These are phyloP conservation scores for Hemithea aestivaria DNA, from an alignment of 2,888 invertebrate genomes.

Conservation along the genomic window DNA sequence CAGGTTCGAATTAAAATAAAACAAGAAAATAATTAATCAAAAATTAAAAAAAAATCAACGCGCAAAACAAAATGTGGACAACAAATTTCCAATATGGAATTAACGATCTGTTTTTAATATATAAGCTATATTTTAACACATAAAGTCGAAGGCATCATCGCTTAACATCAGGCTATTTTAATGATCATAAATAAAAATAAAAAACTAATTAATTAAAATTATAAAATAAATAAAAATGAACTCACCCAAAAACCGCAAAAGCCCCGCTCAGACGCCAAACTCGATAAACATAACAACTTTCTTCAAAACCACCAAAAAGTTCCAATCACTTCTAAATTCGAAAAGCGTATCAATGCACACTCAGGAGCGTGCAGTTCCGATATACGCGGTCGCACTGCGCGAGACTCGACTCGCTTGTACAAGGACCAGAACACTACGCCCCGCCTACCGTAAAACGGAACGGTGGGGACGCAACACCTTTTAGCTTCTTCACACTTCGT, in stretches of 20 bases:
- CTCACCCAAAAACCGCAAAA: constrained; percentile 16
- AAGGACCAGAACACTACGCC: constrained; percentile 48
- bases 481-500: constrained; percentile 75
- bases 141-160: too few relatives aligned
- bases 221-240: constrained; percentile 2
- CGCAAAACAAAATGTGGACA: too few relatives aligned
- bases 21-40: too few relatives aligned
- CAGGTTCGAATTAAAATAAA: too few relatives aligned
- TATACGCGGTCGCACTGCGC: constrained; percentile 63
- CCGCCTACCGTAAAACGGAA: constrained; percentile 64
- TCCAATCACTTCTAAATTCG: too few relatives aligned
- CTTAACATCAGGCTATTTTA: too few relatives aligned
- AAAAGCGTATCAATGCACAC: constrained; percentile 37
- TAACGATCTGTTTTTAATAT: too few relatives aligned
- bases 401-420: constrained; percentile 64
- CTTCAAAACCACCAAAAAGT: constrained; percentile 9
- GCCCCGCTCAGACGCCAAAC: constrained; percentile 9
- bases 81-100: too few relatives aligned
- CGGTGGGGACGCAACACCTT: constrained; percentile 69
- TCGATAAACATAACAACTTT: constrained; percentile 14
- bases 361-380: constrained; percentile 48
- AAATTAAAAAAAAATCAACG: too few relatives aligned
- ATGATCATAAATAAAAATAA: too few relatives aligned
- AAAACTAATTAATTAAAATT: not conserved
- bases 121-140: not conserved